phyloP scores from a whole-genome alignment of 2,113 vertebrate species.

The human region DNA sequence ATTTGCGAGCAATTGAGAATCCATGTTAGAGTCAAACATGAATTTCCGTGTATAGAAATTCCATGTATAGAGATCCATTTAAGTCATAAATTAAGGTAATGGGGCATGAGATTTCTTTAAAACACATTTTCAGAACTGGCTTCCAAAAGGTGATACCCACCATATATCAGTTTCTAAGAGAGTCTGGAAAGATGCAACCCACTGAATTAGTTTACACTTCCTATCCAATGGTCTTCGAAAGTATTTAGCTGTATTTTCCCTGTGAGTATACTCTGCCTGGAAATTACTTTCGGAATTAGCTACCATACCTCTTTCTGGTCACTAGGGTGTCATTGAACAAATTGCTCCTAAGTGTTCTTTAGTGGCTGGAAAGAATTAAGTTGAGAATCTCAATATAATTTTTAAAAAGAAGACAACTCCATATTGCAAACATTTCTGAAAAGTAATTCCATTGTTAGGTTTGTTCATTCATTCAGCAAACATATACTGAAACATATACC shows the following conservation, averaged over 20 bases:
- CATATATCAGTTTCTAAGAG: neutral
- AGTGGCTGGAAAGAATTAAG: slow-evolving; percentile 40
- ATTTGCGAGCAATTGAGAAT: neutral
- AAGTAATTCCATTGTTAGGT: neutral
- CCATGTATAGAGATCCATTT: neutral
- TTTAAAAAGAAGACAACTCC: neutral
- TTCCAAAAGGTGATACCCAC: neutral
- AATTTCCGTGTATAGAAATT: neutral
- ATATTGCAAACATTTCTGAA: neutral
- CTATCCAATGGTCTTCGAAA: neutral
- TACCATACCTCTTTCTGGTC: slow-evolving; percentile 45
- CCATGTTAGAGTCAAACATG: neutral
- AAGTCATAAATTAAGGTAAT: neutral
- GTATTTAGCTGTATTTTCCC: slow-evolving; percentile 35
- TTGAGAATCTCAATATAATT: neutral
- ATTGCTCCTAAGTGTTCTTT: slow-evolving; percentile 38
- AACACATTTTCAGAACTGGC: slow-evolving; percentile 11
- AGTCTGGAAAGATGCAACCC: neutral
- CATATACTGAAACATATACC: neutral
- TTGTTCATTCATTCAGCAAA: neutral
- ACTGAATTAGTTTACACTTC: slow-evolving; percentile 31
- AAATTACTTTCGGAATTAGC: slow-evolving; percentile 69
- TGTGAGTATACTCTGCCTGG: slow-evolving; percentile 2
- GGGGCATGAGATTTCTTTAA: neutral
- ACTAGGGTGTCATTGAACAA: slow-evolving; percentile 39